phyloP scores from a whole-genome alignment of 2,888 invertebrate species.

The Philereme vetulata region DNA sequence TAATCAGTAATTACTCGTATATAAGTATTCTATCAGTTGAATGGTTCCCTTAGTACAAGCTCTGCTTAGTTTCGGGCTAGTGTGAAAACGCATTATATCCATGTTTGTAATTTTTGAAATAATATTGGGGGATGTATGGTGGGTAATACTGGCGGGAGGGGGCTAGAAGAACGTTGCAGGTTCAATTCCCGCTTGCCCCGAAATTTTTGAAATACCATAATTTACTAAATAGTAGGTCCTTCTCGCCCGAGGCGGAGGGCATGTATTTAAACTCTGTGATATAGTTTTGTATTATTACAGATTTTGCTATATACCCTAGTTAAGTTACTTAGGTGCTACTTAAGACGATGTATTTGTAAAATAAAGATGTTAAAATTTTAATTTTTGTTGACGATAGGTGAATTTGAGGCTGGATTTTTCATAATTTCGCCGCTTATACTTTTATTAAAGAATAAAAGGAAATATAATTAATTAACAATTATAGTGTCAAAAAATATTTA shows the following conservation, averaged over 20 bases:
- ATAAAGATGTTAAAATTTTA: slow-evolving; percentile 21
- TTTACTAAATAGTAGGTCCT: slow-evolving; percentile 7
- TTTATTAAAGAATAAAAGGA: background rate
- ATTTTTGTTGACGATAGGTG: slow-evolving; percentile 6
- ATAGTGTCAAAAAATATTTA: background rate
- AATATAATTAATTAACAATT: too few species aligned
- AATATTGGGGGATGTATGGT: too few species aligned
- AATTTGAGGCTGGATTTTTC: background rate
- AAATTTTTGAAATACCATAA: too few species aligned
- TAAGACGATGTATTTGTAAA: slow-evolving; percentile 41
- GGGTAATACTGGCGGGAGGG: too few species aligned
- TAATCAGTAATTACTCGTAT: too few species aligned
- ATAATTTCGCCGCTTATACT: background rate
- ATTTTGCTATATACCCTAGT: slow-evolving; percentile 40
- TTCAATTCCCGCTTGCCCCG: too few species aligned
- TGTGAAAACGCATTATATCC: too few species aligned
- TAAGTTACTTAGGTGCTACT: slow-evolving; percentile 59
- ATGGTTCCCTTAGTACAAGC: too few species aligned
- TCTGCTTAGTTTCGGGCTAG: too few species aligned
- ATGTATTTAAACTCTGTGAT: slow-evolving; percentile 81
- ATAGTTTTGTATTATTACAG: slow-evolving; percentile 67
- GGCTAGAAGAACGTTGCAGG: too few species aligned
- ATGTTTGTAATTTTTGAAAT: too few species aligned
- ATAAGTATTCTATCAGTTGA: too few species aligned
- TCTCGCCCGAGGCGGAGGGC: slow-evolving; percentile 51